Base-by-base conservation (phyloP, 2,888 invertebrate genomes). In the Drosophila mercatorum region DNA sequence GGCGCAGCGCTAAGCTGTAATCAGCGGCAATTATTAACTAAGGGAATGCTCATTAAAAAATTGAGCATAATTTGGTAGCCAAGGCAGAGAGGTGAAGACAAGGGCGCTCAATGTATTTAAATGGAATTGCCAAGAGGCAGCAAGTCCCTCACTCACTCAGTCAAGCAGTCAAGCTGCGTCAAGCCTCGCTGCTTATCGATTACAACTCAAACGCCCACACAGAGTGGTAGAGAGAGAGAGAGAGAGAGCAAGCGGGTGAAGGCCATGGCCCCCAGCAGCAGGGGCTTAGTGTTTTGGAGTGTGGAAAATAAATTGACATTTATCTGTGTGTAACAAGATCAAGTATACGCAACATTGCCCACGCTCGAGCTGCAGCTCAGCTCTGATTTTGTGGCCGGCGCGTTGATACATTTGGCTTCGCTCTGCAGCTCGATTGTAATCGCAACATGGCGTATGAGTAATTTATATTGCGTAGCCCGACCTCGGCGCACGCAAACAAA, bases 301-400 rank as follows among this genome's bases (percentile, higher is more conserved):
- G 88, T 88, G 85, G 88, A 76, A 88, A 88, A 89, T 84, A 87
- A 86, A 86, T 86, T 86, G 89, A 86, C 86, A 88, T 87, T 86
- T 86, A 86, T 88, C 86, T 89, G 80, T 71, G 73, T 88, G 80
- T 89, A 86, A 86, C 82, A 89, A 86, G 86, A 86, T 88, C 89
- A 88, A 88, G 89, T 71, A 89, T 84, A 89, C 85, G 85, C 89
- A 75, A 70, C 68, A 81, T 66, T 83, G 84, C 77, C 68, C 51
- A 12, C 64, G 14, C 64, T 53, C 57, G 14, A 53, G 34, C 11
- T 11, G 26, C 26, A 60, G 66, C 76, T 76, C 10, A 69, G 78
- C 81, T 72, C 53, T 75, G 81, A 88, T 88, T 86, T 78, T 73
- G 71, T 81, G 81, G 66, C 62, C 53, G 62, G 58, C 65, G 38